Conservation (phyloP, 2,888 invertebrate genomes). For the Caenorhabditis japonica region DNA sequence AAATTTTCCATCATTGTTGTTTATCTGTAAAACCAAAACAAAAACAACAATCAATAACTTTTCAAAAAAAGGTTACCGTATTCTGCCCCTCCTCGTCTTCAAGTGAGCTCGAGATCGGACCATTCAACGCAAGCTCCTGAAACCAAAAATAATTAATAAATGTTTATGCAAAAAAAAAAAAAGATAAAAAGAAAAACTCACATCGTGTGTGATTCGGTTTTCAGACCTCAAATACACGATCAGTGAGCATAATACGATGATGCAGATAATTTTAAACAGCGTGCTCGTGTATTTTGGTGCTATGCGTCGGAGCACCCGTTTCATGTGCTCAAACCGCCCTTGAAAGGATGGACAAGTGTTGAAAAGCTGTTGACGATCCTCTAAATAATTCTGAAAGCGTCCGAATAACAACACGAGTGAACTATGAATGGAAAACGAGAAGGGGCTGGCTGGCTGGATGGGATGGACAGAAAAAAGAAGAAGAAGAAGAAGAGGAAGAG, state of each 20-base stretch:
- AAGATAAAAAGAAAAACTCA: neutral
- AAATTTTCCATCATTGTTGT: slow-evolving; percentile 12
- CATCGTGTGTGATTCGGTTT: slow-evolving; percentile 23
- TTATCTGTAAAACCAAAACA: neutral
- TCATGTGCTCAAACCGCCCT: slow-evolving; percentile 41
- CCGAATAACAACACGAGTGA: slow-evolving; percentile 47
- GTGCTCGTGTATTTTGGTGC: slow-evolving; percentile 37
- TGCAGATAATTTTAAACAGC: slow-evolving; percentile 35
- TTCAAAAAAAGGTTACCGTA: neutral
- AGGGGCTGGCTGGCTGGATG: neutral
- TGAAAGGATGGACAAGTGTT: slow-evolving; percentile 35
- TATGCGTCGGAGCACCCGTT: slow-evolving; percentile 49
- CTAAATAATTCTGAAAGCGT: slow-evolving; percentile 46
- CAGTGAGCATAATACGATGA: slow-evolving; percentile 36
- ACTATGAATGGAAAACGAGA: slow-evolving; percentile 50
- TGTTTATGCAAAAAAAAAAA: neutral
- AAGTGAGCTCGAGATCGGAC: neutral
- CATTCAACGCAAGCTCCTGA: slow-evolving; percentile 20
- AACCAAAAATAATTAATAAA: neutral
- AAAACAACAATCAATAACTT: too few relatives aligned
- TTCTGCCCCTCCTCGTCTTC: slow-evolving; percentile 20
- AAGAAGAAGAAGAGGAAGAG: slow-evolving; percentile 39
- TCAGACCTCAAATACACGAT: slow-evolving; percentile 39
- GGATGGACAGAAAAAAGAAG: too few relatives aligned
- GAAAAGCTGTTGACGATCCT: slow-evolving; percentile 36